Conservation (phyloP, 23 tunicate genomes). For the Trididemnum nubilum region DNA sequence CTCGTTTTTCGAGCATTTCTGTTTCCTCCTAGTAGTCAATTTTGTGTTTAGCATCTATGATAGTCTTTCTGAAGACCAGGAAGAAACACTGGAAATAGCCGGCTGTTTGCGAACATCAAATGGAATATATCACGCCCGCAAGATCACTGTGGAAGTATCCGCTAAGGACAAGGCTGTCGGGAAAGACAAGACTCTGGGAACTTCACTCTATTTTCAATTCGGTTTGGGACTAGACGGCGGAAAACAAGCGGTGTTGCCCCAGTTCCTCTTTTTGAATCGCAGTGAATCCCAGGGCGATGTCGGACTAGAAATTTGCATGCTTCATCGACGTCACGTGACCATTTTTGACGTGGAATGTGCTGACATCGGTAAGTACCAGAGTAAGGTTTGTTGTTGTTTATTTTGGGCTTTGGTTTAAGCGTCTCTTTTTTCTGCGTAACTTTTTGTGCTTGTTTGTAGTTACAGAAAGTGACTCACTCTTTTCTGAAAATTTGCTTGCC, state of each 20-base stretch:
- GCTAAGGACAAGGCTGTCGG: neutral
- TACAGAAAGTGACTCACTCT: too few relatives aligned
- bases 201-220: neutral
- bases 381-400: too few relatives aligned
- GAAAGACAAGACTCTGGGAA: neutral
- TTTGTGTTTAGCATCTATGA: too few relatives aligned
- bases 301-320: neutral
- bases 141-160: neutral
- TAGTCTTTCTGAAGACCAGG: neutral
- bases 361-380: too few relatives aligned
- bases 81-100: neutral
- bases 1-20: too few relatives aligned
- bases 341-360: neutral
- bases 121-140: slow-evolving; percentile 1
- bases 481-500: too few relatives aligned
- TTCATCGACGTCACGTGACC: neutral
- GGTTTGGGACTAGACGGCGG: neutral
- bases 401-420: too few relatives aligned
- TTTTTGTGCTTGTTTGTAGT: too few relatives aligned
- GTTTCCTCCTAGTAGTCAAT: too few relatives aligned
- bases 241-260: neutral
- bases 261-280: neutral
- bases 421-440: too few relatives aligned
- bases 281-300: neutral
- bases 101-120: neutral